Conservation (phyloP, 2,797 vertebrate genomes). For the Amniataba percoides region DNA sequence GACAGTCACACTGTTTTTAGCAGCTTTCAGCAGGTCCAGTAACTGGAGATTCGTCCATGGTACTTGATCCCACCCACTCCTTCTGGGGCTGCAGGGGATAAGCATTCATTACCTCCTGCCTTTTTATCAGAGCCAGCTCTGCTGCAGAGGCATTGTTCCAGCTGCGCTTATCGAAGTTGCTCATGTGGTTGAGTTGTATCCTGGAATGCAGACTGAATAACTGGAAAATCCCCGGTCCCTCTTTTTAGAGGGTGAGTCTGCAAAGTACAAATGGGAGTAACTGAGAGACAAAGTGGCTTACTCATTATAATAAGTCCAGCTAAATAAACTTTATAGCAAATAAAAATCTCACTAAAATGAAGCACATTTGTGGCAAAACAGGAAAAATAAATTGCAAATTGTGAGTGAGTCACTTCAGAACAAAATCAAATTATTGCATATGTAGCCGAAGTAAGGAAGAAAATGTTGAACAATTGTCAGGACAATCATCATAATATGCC, state of each 20-base stretch:
- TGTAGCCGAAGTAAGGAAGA: background rate
- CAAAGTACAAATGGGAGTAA: conserved; percentile 20
- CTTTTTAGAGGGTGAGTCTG: conserved; percentile 5
- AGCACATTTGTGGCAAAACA: background rate
- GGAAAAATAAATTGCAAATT: background rate
- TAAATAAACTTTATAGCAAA: background rate
- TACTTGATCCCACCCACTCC: conserved; percentile 35
- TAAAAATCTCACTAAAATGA: conserved; percentile 2
- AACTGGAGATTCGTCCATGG: conserved; percentile 35
- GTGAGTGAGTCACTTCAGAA: background rate
- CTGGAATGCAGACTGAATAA: conserved; percentile 75
- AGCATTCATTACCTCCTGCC: conserved; percentile 41
- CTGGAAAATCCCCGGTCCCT: conserved; percentile 69
- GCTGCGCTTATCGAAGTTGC: conserved; percentile 62
- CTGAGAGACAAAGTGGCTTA: background rate
- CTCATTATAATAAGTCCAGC: conserved; percentile 10
- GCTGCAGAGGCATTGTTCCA: conserved; percentile 63
- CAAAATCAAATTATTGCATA: background rate
- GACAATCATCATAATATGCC: background rate
- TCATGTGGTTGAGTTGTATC: conserved; percentile 73
- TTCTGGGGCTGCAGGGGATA: conserved; percentile 36
- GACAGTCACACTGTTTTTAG: conserved; percentile 1
- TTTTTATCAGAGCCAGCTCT: conserved; percentile 39
- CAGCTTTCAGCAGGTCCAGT: background rate
- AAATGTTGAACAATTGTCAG: background rate